phyloP scores from a whole-genome alignment of 2,888 invertebrate genomes.

The Calliopum simillimum region DNA sequence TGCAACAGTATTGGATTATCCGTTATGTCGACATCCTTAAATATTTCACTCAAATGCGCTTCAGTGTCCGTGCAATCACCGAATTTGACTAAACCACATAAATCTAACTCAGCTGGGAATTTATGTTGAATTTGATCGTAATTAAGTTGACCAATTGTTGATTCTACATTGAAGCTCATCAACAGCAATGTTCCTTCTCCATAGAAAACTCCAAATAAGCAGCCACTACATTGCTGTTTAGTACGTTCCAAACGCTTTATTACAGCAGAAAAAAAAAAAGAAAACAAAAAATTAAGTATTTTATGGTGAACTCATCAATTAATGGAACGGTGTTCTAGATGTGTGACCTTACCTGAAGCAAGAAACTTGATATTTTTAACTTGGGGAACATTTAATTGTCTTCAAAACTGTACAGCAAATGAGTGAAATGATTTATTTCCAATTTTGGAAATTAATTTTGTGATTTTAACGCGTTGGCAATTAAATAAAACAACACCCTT shows the following conservation, averaged over 20 bases:
- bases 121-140: conserved; percentile 71
- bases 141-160: conserved; percentile 69
- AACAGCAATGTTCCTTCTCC: conserved; percentile 79
- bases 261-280: background rate
- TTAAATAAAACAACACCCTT: background rate
- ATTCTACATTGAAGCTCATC: conserved; percentile 76
- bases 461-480: conserved; percentile 27
- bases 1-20: conserved; percentile 81
- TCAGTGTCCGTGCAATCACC: conserved; percentile 73
- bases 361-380: conserved; percentile 78
- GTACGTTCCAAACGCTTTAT: conserved; percentile 75
- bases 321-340: conserved; percentile 21
- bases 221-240: conserved; percentile 75
- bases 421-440: background rate
- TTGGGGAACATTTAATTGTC: conserved; percentile 74
- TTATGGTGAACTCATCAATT: background rate
- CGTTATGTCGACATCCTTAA: conserved; percentile 81
- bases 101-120: conserved; percentile 81
- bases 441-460: background rate
- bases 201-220: conserved; percentile 81
- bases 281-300: background rate
- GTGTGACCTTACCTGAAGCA: conserved; percentile 74
- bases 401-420: background rate
- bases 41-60: conserved; percentile 73
- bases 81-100: conserved; percentile 80